Conservation (phyloP, 2,113 vertebrate species). For the Thunnus thynnus region DNA sequence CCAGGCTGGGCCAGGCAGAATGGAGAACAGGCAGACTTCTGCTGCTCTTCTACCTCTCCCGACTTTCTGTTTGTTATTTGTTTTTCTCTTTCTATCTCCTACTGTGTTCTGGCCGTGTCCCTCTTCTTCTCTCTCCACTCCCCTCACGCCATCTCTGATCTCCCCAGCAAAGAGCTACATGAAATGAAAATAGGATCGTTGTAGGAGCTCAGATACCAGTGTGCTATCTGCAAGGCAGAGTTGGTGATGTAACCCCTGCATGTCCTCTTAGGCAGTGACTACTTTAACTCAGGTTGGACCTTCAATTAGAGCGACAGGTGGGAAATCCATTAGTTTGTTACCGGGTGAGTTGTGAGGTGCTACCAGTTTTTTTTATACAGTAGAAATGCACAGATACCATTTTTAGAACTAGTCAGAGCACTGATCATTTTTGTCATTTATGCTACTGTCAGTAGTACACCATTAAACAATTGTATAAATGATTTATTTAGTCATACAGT, state of each 20-base stretch:
- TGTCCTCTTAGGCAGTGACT: constrained; percentile 21
- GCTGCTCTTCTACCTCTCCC: constrained; percentile 50
- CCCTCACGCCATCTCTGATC: constrained; percentile 36
- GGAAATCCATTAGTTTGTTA: constrained; percentile 43
- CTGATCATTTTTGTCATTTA: not conserved
- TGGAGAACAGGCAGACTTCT: constrained; percentile 55
- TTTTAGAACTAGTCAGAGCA: not conserved
- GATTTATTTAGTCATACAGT: too few species aligned
- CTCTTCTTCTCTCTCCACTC: constrained; percentile 35
- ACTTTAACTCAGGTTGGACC: constrained; percentile 38
- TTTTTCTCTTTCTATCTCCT: constrained; percentile 55
- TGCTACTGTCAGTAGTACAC: not conserved
- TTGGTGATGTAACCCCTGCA: constrained; percentile 9
- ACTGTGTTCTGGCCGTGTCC: constrained; percentile 31
- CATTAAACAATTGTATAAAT: not conserved
- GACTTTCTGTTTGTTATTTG: constrained; percentile 62
- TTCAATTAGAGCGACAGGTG: constrained; percentile 53
- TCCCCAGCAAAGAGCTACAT: constrained; percentile 26
- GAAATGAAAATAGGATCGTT: constrained; percentile 51
- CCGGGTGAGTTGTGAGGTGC: not conserved
- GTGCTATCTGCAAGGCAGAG: constrained; percentile 18
- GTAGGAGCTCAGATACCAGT: constrained; percentile 39
- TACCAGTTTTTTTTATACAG: constrained; percentile 2
- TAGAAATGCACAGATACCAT: not conserved
- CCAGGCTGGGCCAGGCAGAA: constrained; percentile 50